These are phyloP conservation scores for Morelia viridis DNA, from an alignment of 2,797 vertebrate species.

Conservation along the genomic window DNA sequence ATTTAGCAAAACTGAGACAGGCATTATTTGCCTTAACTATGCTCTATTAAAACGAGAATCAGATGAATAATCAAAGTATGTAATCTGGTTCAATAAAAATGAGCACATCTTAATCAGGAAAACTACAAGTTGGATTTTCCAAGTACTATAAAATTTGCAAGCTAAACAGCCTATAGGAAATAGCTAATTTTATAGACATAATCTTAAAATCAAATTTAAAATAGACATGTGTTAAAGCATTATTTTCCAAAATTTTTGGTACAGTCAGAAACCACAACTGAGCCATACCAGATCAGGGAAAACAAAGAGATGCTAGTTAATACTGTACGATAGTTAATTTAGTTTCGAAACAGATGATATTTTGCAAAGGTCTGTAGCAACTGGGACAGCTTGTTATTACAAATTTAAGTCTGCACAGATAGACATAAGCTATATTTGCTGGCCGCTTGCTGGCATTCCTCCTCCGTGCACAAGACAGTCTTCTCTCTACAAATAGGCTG, in stretches of 20 bases:
- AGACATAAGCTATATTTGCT: background rate
- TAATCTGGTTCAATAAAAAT: background rate
- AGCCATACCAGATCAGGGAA: background rate
- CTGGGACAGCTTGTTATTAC: background rate
- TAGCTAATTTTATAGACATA: background rate
- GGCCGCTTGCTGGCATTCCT: background rate
- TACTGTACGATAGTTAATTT: background rate
- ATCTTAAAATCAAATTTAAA: background rate
- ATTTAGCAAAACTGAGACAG: background rate
- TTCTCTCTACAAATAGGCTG: background rate
- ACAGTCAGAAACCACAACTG: background rate
- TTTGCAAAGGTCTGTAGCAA: conserved; percentile 12
- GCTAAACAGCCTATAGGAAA: background rate
- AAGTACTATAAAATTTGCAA: background rate
- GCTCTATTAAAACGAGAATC: background rate
- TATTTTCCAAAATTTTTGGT: rapidly evolving
- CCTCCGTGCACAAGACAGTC: rapidly evolving
- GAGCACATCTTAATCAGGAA: background rate
- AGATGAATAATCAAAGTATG: background rate
- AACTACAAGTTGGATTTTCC: background rate
- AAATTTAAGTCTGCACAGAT: background rate
- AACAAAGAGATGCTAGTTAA: background rate
- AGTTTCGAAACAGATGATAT: background rate
- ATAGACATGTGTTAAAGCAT: background rate
- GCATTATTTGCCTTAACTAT: background rate